Evolutionary conservation across 2,888 invertebrate species (phyloP).

Genomic region (Encarsia formosa): DNA sequence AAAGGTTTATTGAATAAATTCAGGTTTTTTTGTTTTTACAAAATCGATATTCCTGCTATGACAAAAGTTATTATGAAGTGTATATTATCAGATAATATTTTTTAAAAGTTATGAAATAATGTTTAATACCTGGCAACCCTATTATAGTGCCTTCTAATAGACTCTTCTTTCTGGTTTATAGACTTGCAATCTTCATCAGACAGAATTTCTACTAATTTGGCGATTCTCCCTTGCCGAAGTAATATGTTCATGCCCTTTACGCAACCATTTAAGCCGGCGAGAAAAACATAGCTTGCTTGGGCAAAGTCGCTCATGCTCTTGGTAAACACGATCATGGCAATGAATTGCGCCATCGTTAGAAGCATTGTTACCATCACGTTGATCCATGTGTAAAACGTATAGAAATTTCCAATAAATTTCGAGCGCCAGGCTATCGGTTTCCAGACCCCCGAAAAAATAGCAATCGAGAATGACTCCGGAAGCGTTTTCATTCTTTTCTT

Average conservation of each 20-base stretch:
- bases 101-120: no score
- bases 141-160: background rate
- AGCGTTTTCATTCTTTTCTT: constrained; percentile 2
- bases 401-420: background rate
- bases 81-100: no score
- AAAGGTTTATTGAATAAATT: no score
- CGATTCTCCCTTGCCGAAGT: background rate
- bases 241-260: constrained; percentile 13
- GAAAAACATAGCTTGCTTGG: background rate
- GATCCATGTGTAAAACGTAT: background rate
- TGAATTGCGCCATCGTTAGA: background rate
- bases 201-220: constrained; percentile 4
- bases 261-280: background rate
- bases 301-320: background rate
- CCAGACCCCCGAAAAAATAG: background rate
- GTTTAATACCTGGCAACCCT: background rate
- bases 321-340: background rate
- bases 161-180: background rate
- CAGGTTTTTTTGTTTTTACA: no score
- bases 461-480: constrained; percentile 5
- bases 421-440: background rate
- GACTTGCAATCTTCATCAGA: background rate
- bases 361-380: background rate
- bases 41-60: no score
- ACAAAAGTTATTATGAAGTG: no score